Evolutionary conservation across 2,888 invertebrate genomes (phyloP), one percentile per base, ranked within the genome.

Genomic region (Tanypteryx hageni): DNA sequence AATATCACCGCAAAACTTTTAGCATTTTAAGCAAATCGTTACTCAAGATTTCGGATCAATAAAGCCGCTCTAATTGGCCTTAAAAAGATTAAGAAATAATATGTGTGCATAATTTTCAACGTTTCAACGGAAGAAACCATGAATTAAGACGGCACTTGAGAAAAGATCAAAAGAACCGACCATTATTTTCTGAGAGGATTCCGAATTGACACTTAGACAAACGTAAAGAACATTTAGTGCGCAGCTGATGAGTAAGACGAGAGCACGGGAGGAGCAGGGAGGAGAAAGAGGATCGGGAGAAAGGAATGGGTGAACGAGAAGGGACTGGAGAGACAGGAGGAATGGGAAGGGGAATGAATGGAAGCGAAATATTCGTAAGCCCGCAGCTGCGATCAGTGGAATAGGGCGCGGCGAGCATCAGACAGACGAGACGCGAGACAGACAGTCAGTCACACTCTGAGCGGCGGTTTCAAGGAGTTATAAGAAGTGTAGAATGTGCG

Each of bases 341-440:
- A 64, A 57, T n/a, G n/a, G 83, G 18, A n/a, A n/a, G 56, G 44
- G n/a, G n/a, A 89, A 64, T 68, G 89, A 89, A 89, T 89, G 89
- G 68, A 31, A 31, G 86, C 86, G 16, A 64, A 44, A 89, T 11
- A 89, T 89, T 68, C 89, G 83, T 83, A 57, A 31, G 18, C 82
- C 82, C 16, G 86, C 86, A 68, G 89, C 89, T 64, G 89, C 89
- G 86, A 61, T 61, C 86, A 44, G 61, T 44, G 64, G 57, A 83
- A 44, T 57, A 56, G 83, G 83, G 83, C 57, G 83, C 56, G 83
- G 83, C 83, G 56, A n/a, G 83, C 82, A 18, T 11, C 22, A 13
- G 44, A 44, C 82, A 27, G 18, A 31, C 7, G 83, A 83, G 56
- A 14, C 14, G 18, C 31, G 16, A 83, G 83, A 83, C 83, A 83